These are phyloP conservation scores for Gymnobelideus leadbeateri DNA, from an alignment of 2,113 vertebrate genomes.

Conservation along the genomic window DNA sequence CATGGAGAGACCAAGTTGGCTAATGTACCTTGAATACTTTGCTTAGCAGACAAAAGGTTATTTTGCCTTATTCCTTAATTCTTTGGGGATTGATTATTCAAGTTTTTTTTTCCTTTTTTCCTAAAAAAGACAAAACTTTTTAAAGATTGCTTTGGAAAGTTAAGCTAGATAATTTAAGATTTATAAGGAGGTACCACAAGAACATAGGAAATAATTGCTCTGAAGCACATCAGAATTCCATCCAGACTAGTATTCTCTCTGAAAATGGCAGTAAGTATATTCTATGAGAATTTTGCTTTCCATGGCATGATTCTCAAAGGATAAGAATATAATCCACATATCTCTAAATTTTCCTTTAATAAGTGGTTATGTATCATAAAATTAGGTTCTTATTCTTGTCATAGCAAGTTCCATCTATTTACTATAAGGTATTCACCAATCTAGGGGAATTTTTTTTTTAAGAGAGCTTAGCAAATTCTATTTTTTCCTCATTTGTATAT, in stretches of 20 bases:
- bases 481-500: not conserved
- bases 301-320: no score
- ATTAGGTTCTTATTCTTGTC: not conserved
- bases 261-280: no score
- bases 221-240: not conserved
- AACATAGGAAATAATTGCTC: not conserved
- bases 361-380: not conserved
- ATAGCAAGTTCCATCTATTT: not conserved
- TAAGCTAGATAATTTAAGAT: not conserved
- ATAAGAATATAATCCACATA: no score
- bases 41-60: not conserved
- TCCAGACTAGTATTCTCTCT: not conserved
- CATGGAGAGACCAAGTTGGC: not conserved
- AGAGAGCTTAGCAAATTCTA: not conserved
- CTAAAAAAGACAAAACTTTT: not conserved
- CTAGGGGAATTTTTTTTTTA: not conserved
- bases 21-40: not conserved
- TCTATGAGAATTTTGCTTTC: no score
- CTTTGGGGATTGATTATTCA: not conserved
- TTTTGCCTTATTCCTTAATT: not conserved
- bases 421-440: not conserved
- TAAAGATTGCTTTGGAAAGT: not conserved
- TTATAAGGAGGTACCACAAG: not conserved
- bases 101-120: not conserved
- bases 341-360: not conserved